phyloP scores from a whole-genome alignment of 2,113 vertebrate genomes.

The Zosterops pallidus region DNA sequence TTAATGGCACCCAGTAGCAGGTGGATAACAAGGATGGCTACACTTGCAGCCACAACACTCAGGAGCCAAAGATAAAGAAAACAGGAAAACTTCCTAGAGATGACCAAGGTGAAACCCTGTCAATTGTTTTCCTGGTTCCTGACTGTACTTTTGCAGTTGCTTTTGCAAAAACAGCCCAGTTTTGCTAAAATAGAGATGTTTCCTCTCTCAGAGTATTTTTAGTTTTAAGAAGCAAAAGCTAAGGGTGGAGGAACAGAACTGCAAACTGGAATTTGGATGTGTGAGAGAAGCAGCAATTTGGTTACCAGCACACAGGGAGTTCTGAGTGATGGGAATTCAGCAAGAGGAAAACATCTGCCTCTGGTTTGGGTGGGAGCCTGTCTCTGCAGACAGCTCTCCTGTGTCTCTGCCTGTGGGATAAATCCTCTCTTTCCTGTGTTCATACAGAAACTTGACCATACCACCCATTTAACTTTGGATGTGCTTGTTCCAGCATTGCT shows the following conservation, averaged over 20 bases:
- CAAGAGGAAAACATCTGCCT: background rate
- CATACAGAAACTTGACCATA: background rate
- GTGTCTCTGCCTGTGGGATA: fast-evolving
- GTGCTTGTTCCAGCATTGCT: background rate
- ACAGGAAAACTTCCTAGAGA: background rate
- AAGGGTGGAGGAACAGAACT: background rate
- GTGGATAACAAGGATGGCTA: background rate
- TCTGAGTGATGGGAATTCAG: background rate
- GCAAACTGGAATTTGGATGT: background rate
- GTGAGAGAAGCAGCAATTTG: background rate
- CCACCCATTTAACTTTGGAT: background rate
- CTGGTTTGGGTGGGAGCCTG: background rate
- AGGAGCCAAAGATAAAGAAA: background rate
- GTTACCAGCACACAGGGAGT: background rate
- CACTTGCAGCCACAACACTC: background rate
- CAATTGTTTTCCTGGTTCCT: background rate
- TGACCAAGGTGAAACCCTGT: background rate
- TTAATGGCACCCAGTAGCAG: background rate
- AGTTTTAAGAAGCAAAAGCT: background rate
- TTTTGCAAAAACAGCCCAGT: background rate
- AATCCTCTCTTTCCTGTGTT: background rate
- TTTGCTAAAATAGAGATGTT: background rate
- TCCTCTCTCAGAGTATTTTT: background rate
- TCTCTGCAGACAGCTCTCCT: background rate
- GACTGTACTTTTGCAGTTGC: background rate